These are phyloP conservation scores for Nothoprocta perdicaria DNA, from an alignment of 2,113 vertebrate species.

Conservation along the genomic window DNA sequence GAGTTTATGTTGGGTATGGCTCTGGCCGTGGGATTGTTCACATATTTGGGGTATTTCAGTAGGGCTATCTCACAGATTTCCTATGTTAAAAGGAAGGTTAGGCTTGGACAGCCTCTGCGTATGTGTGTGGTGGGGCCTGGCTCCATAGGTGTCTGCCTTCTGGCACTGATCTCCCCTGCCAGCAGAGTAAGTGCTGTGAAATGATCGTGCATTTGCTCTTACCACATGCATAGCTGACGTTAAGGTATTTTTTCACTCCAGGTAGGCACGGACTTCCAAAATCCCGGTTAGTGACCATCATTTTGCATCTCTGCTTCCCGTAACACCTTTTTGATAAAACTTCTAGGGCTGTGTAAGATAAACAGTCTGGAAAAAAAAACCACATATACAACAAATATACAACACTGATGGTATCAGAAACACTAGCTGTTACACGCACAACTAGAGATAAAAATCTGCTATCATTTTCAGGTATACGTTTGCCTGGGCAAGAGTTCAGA, in stretches of 20 bases:
- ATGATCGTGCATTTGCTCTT: constrained; percentile 37
- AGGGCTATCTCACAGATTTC: background rate
- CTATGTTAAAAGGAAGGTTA: background rate
- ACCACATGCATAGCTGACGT: constrained; percentile 92
- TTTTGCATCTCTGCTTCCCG: constrained; percentile 87
- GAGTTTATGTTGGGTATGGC: background rate
- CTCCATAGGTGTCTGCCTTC: background rate
- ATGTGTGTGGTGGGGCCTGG: background rate
- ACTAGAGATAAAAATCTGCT: background rate
- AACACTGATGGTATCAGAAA: background rate
- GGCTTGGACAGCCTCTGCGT: background rate
- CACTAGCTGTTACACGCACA: background rate
- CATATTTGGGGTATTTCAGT: rapidly evolving
- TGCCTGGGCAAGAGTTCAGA: background rate
- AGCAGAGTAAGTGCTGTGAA: background rate
- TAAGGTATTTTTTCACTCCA: constrained; percentile 92
- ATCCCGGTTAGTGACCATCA: constrained; percentile 82
- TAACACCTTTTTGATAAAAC: constrained; percentile 88
- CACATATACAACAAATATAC: background rate
- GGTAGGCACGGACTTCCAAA: constrained; percentile 92
- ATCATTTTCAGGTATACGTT: background rate
- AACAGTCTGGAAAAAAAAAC: constrained; percentile 85
- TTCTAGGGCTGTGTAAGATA: constrained; percentile 87
- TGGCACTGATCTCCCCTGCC: background rate
- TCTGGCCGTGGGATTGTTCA: background rate